Evolutionary conservation across 2,888 invertebrate genomes (phyloP).

Genomic region (Muscina levida): DNA sequence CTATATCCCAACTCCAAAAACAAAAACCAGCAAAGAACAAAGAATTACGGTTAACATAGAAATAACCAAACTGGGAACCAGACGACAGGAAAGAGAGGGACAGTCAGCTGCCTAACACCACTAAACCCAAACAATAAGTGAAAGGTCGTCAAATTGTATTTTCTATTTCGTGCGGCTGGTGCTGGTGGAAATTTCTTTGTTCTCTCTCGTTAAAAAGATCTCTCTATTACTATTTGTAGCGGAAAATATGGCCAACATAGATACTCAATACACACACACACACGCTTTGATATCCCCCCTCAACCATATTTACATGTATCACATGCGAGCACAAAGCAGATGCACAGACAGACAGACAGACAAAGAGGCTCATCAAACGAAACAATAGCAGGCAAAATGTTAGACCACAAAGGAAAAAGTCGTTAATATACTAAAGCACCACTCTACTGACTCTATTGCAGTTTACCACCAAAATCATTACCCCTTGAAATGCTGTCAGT

Average conservation of each 20-base stretch:
- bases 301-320: background rate
- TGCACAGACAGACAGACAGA: background rate
- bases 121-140: conserved; percentile 34
- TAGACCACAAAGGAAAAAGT: background rate
- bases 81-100: too few relatives aligned
- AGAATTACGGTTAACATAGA: conserved; percentile 19
- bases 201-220: conserved; percentile 12
- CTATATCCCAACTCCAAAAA: background rate
- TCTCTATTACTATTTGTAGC: conserved; percentile 35
- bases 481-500: background rate
- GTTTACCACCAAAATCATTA: background rate
- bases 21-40: conserved; percentile 18
- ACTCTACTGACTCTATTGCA: background rate
- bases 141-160: conserved; percentile 37
- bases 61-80: background rate
- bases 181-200: conserved; percentile 23
- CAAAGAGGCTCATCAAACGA: conserved; percentile 9
- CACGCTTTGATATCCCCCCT: background rate
- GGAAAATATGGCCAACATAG: conserved; percentile 26
- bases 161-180: background rate
- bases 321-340: background rate
- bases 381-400: conserved; percentile 5
- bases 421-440: background rate
- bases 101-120: background rate
- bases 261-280: background rate